Evolutionary conservation across 2,797 vertebrate genomes (phyloP).

Genomic region (Sebastes minor): DNA sequence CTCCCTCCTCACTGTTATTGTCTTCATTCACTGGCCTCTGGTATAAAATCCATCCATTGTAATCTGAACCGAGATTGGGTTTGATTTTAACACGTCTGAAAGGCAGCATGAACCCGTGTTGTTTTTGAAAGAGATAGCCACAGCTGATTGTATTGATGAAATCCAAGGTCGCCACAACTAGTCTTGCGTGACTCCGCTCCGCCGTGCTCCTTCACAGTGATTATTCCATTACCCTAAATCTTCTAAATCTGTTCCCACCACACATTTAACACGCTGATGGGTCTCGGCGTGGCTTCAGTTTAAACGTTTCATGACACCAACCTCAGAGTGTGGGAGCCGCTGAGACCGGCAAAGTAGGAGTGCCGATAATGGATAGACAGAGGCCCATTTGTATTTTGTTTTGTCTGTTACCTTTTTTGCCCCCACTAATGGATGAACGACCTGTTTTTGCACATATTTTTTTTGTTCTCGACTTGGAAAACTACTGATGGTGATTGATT

Average conservation of each 20-base stretch:
- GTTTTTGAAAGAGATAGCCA: conserved; percentile 30
- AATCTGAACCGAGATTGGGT: conserved; percentile 35
- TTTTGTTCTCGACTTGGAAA: conserved; percentile 6
- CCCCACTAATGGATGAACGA: conserved; percentile 32
- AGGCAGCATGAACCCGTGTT: conserved; percentile 11
- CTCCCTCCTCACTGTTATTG: conserved; percentile 1
- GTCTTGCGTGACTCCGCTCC: conserved; percentile 53
- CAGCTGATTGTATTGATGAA: conserved; percentile 55
- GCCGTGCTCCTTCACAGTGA: conserved; percentile 49
- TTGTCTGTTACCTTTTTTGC: conserved; percentile 36
- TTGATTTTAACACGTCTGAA: conserved; percentile 31
- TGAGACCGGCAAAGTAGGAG: conserved; percentile 12
- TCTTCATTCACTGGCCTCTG: conserved; percentile 1
- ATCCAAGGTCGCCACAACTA: conserved; percentile 54
- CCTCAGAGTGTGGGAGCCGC: conserved; percentile 28
- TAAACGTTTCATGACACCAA: conserved; percentile 35
- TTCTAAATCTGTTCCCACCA: conserved; percentile 62
- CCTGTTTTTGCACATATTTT: conserved; percentile 21
- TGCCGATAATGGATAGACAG: conserved; percentile 31
- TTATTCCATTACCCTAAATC: conserved; percentile 73
- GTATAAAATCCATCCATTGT: conserved; percentile 38
- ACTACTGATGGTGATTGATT: not conserved
- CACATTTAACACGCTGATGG: conserved; percentile 57
- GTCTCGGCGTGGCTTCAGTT: conserved; percentile 31
- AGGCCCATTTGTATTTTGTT: conserved; percentile 47